Evolutionary conservation across 2,888 invertebrate genomes (phyloP), one percentile per base, ranked within the genome.

Genomic region (Vesta saturnalis): DNA sequence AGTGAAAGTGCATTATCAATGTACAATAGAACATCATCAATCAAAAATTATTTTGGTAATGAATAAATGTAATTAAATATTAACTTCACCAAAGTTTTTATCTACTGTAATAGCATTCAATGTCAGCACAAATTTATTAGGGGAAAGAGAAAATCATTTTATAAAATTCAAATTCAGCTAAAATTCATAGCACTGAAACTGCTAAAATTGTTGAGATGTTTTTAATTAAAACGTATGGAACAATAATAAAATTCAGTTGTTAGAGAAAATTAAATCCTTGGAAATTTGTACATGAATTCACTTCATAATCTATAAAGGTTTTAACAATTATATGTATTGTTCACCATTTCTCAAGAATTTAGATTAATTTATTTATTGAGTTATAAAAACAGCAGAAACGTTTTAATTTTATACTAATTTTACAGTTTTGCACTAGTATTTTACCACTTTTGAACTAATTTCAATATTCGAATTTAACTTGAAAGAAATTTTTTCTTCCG

Each of bases 191-290:
- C 30, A 30, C 23, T 14, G 55, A 56, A 14, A n/a, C 2, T 4
- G 23, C 55, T 30, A 15, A 30, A 56, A 30, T 30, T 49, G 49
- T 16, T 22, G 21, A 56, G 23, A 21, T 23, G 23, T 30, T 56
- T 56, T 56, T 56, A 56, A 56, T 56, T 56, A 56, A 56, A 56
- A n/a, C 55, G 35, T 30, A 30, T 23, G 14, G 55, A 6, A 56
- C 55, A 22, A 56, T 1, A 22, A 14, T 23, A 14, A 56, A 56
- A 22, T 52, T 19, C 19, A 19, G 12, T 18, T 21, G 12, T 19
- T 52, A 2, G 12, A 19, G 3, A 18, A 19, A 52, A 52, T 18
- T 52, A 52, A 52, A 52, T 3, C n/a, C 21, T 18, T 19, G 1
- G 19, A 52, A 19, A 19, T 52, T 52, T 8, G 12, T 39, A 2